Evolutionary conservation across 2,888 invertebrate genomes (phyloP), one percentile per base, ranked within the genome.

Genomic region (Parapristionchus giblindavisi): DNA sequence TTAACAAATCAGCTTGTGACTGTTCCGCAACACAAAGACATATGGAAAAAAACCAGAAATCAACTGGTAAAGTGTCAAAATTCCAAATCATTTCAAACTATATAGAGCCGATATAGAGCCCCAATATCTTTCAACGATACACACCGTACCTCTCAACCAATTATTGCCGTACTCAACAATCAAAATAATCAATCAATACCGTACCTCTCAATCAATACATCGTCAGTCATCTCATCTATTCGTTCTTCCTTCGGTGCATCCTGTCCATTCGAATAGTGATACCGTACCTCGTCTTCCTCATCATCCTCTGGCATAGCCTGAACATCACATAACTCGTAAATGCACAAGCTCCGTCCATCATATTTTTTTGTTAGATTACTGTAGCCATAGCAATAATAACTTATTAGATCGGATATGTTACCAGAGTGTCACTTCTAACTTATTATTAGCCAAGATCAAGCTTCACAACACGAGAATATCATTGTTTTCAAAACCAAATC

Each of bases 201-300:
- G 43, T 29, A 81, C 83, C 75, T 77, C 34, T 79, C 75, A 36
- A 76, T 76, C 43, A 84, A 48, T 5, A 77, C 77, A 6, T 80
- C 78, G 32, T 75, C 70, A n/a, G 79, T 78, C 66, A 83, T 66
- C 29, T 78, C 78, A 1, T 79, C 60, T 36, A 83, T 63, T 36
- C 76, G 66, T 48, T 80, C 52, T 61, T 84, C 83, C 43, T 54
- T 71, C 8, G 78, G 79, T 3, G 85, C 85, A 38, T 74, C 74
- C 11, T 78, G 48, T 1, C 84, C 84, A 66, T 84, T 85, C 29
- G 82, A 77, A 74, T 85, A 85, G 32, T 77, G 75, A 63, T 78
- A 83, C 27, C 56, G 74, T 17, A n/a, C 72, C 17, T 72, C 72
- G 1, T 8, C 51, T 24, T 43, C 68, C 38, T 51, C 51, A 4